Evolutionary conservation across 2,797 vertebrate genomes (phyloP).

Genomic region (Centroberyx gerrardi): DNA sequence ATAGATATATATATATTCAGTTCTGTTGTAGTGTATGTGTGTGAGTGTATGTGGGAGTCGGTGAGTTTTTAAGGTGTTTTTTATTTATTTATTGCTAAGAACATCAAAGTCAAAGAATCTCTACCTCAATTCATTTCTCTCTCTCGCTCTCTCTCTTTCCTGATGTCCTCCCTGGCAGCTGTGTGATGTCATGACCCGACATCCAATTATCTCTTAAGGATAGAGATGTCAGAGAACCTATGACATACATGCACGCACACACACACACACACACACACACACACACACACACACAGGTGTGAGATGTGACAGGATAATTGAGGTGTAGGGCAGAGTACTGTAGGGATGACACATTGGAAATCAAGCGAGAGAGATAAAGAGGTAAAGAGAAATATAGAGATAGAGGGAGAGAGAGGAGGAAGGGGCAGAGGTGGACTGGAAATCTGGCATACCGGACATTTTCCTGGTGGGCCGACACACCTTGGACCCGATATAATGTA

Average conservation of each 20-base stretch:
- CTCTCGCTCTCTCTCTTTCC: neutral
- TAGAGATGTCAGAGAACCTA: constrained; percentile 39
- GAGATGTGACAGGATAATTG: constrained; percentile 56
- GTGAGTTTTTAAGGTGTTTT: no score
- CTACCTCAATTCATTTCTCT: no score
- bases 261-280: constrained; percentile 27
- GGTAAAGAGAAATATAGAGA: no score
- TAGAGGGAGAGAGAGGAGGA: neutral
- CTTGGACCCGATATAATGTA: no score
- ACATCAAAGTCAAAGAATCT: no score
- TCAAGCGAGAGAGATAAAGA: neutral
- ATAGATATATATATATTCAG: no score
- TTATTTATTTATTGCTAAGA: no score
- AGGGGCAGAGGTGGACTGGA: neutral
- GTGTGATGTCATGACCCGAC: constrained; percentile 59
- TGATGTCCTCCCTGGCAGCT: constrained; percentile 17
- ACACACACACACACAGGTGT: constrained; percentile 25
- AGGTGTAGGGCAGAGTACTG: constrained; percentile 19
- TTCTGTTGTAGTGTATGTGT: no score
- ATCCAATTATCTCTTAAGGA: constrained; percentile 58
- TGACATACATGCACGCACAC: neutral
- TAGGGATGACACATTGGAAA: constrained; percentile 35
- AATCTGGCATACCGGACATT: no score
- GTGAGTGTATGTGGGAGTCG: no score
- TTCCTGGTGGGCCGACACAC: no score